Conservation (phyloP, 2,113 vertebrate genomes). For the Cyphomyrus plagiostoma region DNA sequence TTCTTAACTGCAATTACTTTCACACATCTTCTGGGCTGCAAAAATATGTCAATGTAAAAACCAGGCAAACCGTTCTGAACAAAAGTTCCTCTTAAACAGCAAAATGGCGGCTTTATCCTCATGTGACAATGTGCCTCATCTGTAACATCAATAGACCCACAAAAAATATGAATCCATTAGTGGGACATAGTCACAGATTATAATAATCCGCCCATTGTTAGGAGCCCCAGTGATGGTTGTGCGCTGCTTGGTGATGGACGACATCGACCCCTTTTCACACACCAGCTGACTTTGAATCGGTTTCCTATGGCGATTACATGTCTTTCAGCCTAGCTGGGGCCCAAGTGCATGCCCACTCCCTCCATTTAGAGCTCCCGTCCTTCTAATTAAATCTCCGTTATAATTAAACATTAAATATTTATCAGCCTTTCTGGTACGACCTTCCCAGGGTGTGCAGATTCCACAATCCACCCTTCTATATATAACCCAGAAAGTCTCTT, state of each 20-base stretch:
- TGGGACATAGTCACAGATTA: background rate
- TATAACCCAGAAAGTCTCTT: conserved; percentile 36
- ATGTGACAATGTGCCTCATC: background rate
- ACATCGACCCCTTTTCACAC: background rate
- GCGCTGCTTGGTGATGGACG: background rate
- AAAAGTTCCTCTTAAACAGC: background rate
- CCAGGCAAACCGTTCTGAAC: background rate
- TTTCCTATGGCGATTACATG: background rate
- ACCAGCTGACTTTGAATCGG: background rate
- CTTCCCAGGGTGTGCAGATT: conserved; percentile 33
- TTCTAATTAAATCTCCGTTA: conserved; percentile 38
- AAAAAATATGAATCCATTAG: background rate
- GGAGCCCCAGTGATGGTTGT: background rate
- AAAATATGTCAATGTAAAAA: background rate
- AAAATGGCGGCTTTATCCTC: background rate
- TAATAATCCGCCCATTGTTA: background rate
- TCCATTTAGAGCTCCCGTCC: conserved; percentile 4
- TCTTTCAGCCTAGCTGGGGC: conserved; percentile 20
- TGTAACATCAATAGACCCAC: background rate
- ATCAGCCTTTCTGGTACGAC: conserved; percentile 42
- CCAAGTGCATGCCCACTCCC: background rate
- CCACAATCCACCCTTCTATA: conserved; percentile 27
- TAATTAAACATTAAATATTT: conserved; percentile 51
- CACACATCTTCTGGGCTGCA: background rate
- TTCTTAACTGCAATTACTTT: background rate